Evolutionary conservation across 2,888 invertebrate species (phyloP).

Genomic region (Andrena hattorfiana): DNA sequence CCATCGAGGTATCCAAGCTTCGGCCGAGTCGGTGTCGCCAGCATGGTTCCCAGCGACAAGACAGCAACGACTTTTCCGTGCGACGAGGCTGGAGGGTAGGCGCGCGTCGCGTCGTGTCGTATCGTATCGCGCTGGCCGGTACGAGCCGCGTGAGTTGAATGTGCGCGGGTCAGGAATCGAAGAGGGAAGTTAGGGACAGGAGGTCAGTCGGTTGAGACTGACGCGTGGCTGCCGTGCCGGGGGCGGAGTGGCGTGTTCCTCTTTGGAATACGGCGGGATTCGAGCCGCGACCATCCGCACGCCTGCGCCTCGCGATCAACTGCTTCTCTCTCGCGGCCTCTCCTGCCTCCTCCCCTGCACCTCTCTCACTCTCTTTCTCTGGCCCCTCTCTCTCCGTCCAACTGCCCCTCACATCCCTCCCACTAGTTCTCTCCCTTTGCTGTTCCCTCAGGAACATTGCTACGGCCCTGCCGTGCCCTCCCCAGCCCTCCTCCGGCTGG

Average conservation of each 20-base stretch:
- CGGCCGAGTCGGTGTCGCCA: conserved; percentile 25
- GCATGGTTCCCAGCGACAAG: conserved; percentile 46
- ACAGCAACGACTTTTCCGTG: conserved; percentile 17
- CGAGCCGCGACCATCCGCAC: conserved; percentile 78
- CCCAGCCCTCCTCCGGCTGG: conserved; percentile 30
- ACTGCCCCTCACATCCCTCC: conserved; percentile 40
- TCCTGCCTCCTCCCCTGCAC: conserved; percentile 21
- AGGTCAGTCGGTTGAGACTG: conserved; percentile 80
- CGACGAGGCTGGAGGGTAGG: conserved; percentile 35
- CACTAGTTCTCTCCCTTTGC: conserved; percentile 46
- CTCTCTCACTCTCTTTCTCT: conserved; percentile 17
- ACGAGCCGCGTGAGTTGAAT: conserved; percentile 67
- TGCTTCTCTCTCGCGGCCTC: conserved; percentile 63
- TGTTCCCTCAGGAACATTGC: conserved; percentile 70
- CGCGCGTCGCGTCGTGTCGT: conserved; percentile 40
- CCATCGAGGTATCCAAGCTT: not conserved
- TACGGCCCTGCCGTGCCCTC: conserved; percentile 65
- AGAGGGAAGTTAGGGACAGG: conserved; percentile 75
- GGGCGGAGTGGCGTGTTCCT: conserved; percentile 82
- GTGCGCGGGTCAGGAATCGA: conserved; percentile 73
- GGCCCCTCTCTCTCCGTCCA: conserved; percentile 9
- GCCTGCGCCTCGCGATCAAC: conserved; percentile 79
- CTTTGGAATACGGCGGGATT: conserved; percentile 82
- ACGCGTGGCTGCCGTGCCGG: conserved; percentile 83
- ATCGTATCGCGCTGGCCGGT: conserved; percentile 35